A percentile compares a stretch with the other conserved stretches of the same genome.
Evolutionary conservation across 2,113 vertebrate genomes (phyloP).

Genomic region (Bucco capensis): DNA sequence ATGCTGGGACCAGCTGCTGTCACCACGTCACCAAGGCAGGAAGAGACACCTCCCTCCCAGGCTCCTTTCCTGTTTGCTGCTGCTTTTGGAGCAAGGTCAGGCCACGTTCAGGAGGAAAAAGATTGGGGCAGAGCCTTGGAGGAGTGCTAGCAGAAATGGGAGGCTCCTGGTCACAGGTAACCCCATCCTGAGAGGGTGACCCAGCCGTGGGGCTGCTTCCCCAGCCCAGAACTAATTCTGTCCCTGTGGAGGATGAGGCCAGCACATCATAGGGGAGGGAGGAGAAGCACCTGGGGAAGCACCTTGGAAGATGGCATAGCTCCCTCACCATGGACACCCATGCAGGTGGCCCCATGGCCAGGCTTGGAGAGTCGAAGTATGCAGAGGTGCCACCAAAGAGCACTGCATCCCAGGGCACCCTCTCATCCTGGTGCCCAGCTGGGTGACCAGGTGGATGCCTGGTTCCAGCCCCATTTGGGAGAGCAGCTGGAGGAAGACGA

Average conservation of each 20-base stretch:
- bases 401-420: neutral
- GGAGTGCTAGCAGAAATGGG: neutral
- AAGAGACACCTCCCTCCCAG: constrained; percentile 40
- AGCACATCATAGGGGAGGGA: neutral
- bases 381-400: neutral
- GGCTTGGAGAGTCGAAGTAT: neutral
- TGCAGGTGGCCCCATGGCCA: neutral
- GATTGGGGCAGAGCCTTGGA: neutral
- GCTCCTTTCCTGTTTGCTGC: constrained; percentile 62
- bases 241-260: neutral
- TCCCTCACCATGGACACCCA: neutral
- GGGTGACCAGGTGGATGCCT: neutral
- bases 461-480: neutral
- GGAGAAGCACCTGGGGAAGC: neutral
- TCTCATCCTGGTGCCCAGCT: neutral
- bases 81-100: constrained; percentile 36
- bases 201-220: neutral
- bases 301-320: accelerated
- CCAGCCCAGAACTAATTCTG: neutral
- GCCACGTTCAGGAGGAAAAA: neutral
- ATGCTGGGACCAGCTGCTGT: neutral
- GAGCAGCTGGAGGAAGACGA: neutral
- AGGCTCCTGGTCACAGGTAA: neutral
- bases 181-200: neutral
- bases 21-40: constrained; percentile 10